Evolutionary conservation across 92 coral and sea anemone species (phyloP).

Genomic region (Phenganax stokvisi): DNA sequence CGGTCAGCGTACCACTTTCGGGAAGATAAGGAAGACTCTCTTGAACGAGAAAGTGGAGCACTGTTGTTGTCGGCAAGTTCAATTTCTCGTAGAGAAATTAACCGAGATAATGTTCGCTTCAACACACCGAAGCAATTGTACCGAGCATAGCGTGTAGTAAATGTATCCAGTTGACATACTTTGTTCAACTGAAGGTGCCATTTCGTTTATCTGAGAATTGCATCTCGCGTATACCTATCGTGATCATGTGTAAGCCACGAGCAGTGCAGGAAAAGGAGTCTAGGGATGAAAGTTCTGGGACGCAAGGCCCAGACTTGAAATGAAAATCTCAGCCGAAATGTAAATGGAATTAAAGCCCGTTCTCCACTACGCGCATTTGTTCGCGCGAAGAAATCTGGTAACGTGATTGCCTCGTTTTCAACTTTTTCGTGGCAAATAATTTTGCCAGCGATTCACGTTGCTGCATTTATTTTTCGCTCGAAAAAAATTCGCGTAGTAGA

Average conservation of each 20-base stretch:
- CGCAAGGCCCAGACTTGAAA: not conserved
- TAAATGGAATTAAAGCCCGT: too few relatives aligned
- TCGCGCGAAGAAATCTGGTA: too few relatives aligned
- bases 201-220: conserved; percentile 22
- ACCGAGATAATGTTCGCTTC: conserved; percentile 18
- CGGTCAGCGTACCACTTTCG: conserved; percentile 16
- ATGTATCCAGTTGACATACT: conserved; percentile 22
- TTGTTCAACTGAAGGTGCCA: conserved; percentile 7
- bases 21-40: conserved; percentile 1
- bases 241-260: conserved; percentile 20
- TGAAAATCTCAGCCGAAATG: not conserved
- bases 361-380: too few relatives aligned
- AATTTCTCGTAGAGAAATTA: conserved; percentile 1
- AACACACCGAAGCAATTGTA: conserved; percentile 25
- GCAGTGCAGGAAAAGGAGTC: not conserved
- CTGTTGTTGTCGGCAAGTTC: not conserved
- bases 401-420: too few relatives aligned
- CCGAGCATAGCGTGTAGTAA: conserved; percentile 22
- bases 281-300: conserved; percentile 5
- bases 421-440: too few relatives aligned
- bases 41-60: conserved; percentile 16
- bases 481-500: too few relatives aligned
- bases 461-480: too few relatives aligned
- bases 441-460: too few relatives aligned
- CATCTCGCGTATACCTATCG: conserved; percentile 1